phyloP scores from a whole-genome alignment of 1,140 invertebrate species.

The Dinothrombium tinctorium region DNA sequence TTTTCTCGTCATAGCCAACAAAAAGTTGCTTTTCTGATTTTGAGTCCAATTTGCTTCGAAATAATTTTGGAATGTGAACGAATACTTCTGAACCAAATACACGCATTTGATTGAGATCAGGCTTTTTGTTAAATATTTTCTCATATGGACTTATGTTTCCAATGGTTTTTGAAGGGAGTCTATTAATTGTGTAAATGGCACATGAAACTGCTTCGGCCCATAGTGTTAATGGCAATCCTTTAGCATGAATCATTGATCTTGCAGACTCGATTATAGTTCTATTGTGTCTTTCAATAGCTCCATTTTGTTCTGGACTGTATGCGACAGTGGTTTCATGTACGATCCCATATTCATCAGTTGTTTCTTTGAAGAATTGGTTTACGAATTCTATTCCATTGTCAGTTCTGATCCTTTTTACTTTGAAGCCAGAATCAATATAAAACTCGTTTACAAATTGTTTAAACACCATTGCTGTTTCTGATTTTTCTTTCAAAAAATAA shows the following conservation, averaged over 20 bases:
- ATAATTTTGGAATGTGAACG: constrained; percentile 2
- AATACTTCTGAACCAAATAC: constrained; percentile 3
- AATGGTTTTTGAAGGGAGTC: background rate
- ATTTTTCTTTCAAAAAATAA: constrained; percentile 22
- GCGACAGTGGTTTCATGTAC: constrained; percentile 18
- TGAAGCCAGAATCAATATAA: constrained; percentile 2
- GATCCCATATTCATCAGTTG: background rate
- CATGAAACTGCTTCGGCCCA: constrained; percentile 16
- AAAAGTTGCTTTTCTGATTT: constrained; percentile 12
- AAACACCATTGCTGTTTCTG: constrained; percentile 18
- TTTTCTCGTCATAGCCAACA: constrained; percentile 11
- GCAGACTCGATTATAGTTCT: constrained; percentile 17
- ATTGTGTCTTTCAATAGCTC: constrained; percentile 21
- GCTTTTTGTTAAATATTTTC: constrained; percentile 8
- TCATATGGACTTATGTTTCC: constrained; percentile 11
- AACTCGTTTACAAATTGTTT: constrained; percentile 7
- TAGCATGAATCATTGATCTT: constrained; percentile 7
- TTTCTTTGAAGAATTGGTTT: constrained; percentile 2
- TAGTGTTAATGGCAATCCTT: constrained; percentile 11
- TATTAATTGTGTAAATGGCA: constrained; percentile 13
- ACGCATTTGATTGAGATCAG: constrained; percentile 3
- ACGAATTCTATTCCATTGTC: constrained; percentile 11
- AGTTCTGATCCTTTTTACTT: constrained; percentile 1
- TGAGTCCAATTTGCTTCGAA: constrained; percentile 10
- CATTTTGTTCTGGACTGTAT: constrained; percentile 23